Evolutionary conservation across 2,797 vertebrate species (phyloP), one percentile per base, ranked within the genome.

Genomic region (Lophius americanus): DNA sequence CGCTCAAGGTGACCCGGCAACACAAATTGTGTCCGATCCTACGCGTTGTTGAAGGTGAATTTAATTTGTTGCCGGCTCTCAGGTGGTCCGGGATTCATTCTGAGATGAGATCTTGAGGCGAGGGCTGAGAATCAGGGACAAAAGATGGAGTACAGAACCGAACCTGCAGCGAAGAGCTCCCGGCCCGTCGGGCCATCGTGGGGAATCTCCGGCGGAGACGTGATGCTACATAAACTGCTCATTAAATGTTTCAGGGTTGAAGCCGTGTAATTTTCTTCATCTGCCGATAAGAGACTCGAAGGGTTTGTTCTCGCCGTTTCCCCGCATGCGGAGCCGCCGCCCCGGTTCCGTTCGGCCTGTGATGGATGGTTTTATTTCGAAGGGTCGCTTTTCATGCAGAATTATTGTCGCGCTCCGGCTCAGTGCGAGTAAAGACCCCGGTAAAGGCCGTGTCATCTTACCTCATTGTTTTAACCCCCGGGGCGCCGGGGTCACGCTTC

Each of bases 1-100:
- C 41, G 75, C 86, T 92, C 92, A 94, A 94, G 93, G 93, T 94
- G 92, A 94, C 92, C 91, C 76, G 4, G 61, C 79, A 78, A 85
- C 79, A 89, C 81, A 79, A 73, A 84, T 82, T 67, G 66, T 72
- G 64, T 64, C 60, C 70, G 60, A 85, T 79, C 70, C 65, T 59
- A 58, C 65, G 52, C 49, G 42, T 80, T 75, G 72, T 77, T 36
- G 63, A 47, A 36, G 50, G 47, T 51, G 57, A 76, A 78, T 86
- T 79, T 77, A 42, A 81, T 87, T 85, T 81, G 81, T 82, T 63
- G 66, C 56, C 62, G 52, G 61, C 58, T 49, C 59, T 73, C 61
- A 32, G 68, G 72, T 9, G 8, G 60, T 72, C 70, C 57, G 65
- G 58, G 63, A 11, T 69, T 63, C 39, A 68, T 74, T 76, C 49